These are phyloP conservation scores for Papilio polytes DNA, from an alignment of 1,140 invertebrate genomes.

Conservation along the genomic window DNA sequence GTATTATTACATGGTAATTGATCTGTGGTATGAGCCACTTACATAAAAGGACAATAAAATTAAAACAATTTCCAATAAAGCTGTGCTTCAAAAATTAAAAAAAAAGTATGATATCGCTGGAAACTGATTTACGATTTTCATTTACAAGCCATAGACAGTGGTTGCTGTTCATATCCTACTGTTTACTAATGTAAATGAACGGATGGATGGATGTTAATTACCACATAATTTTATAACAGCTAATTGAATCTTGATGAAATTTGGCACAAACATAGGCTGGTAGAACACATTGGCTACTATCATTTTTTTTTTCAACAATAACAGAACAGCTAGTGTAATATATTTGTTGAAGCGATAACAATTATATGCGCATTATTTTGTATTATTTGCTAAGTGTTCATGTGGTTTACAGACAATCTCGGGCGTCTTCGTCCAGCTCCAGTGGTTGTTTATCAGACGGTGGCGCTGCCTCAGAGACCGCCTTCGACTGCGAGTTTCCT, in stretches of 20 bases:
- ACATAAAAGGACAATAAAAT: no score
- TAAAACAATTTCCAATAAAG: not conserved
- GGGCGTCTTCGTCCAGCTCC: conserved; percentile 91
- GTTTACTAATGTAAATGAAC: no score
- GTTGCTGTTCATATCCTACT: no score
- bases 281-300: no score
- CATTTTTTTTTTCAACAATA: no score
- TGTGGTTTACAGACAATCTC: conserved; percentile 79
- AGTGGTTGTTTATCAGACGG: conserved; percentile 92
- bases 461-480: conserved; percentile 88
- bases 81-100: not conserved
- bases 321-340: not conserved
- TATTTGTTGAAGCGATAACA: not conserved
- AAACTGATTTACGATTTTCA: no score
- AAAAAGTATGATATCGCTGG: no score
- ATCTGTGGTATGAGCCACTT: not conserved
- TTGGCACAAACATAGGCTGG: no score
- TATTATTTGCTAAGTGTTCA: not conserved
- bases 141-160: not conserved
- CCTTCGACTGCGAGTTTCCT: conserved; percentile 91
- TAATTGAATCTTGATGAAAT: no score
- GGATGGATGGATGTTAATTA: no score
- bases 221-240: no score
- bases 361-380: not conserved
- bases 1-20: not conserved